Conservation (phyloP, 2,797 vertebrate genomes). For the Synanceia verrucosa region DNA sequence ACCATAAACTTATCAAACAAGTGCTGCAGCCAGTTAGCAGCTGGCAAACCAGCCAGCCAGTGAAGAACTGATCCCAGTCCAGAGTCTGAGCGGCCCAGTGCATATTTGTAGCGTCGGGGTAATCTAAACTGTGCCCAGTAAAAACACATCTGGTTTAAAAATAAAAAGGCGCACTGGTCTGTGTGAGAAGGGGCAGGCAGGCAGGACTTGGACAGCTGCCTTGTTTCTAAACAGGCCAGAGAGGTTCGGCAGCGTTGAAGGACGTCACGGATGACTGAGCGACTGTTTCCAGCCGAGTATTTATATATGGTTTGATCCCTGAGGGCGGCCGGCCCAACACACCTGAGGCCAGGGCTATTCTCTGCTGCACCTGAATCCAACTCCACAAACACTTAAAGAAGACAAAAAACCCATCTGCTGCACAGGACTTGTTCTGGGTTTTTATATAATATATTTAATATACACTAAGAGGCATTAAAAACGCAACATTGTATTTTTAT, state of each 20-base stretch:
- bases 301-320: conserved; percentile 29
- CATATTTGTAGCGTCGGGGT: conserved; percentile 72
- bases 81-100: conserved; percentile 49
- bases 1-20: conserved; percentile 4
- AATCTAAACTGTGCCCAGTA: conserved; percentile 79
- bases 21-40: conserved; percentile 11
- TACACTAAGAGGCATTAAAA: too few relatives aligned
- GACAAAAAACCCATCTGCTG: neutral
- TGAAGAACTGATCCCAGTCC: conserved; percentile 35
- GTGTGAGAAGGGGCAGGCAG: conserved; percentile 24
- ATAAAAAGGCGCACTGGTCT: conserved; percentile 63
- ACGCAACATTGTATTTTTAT: too few relatives aligned
- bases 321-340: conserved; percentile 23
- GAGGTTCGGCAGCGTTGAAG: conserved; percentile 44
- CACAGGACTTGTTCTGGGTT: neutral
- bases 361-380: conserved; percentile 1
- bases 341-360: conserved; percentile 17
- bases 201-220: conserved; percentile 54
- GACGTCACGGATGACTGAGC: conserved; percentile 49
- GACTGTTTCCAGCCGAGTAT: conserved; percentile 57
- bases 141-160: conserved; percentile 83
- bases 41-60: neutral
- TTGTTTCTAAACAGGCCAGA: conserved; percentile 55
- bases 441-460: neutral
- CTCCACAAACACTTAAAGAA: neutral